A percentile compares a stretch with the other conserved stretches of the same genome.
Evolutionary conservation across 2,113 vertebrate species (phyloP).

Genomic region (Anas platyrhynchos): DNA sequence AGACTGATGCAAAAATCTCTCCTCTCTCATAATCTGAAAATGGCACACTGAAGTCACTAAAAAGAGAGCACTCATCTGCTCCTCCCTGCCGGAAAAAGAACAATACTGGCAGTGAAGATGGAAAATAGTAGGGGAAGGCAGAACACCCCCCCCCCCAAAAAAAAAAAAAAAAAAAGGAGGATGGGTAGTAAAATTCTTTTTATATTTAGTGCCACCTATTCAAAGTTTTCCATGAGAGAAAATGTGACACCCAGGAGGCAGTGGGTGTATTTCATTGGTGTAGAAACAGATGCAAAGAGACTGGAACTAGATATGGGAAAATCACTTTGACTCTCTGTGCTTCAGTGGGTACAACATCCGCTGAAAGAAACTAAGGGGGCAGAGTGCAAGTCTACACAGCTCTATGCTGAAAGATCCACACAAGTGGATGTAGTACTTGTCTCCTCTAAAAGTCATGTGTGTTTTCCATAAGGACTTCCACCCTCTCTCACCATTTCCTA

Average conservation of each 20-base stretch:
- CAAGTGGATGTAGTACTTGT: accelerated
- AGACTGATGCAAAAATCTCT: background rate
- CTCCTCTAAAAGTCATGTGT: background rate
- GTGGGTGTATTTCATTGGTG: background rate
- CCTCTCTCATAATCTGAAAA: background rate
- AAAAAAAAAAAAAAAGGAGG: background rate
- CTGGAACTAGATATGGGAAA: background rate
- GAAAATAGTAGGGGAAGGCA: background rate
- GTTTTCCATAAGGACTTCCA: background rate
- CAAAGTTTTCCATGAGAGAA: background rate
- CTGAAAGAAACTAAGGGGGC: background rate
- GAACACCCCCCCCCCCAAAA: background rate
- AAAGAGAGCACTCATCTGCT: background rate
- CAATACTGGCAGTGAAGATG: background rate
- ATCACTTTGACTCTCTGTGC: background rate
- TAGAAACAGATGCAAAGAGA: background rate
- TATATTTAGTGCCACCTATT: background rate
- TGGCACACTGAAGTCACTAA: background rate
- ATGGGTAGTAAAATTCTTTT: background rate
- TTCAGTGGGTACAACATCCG: accelerated
- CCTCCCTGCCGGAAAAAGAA: background rate
- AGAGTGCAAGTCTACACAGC: background rate
- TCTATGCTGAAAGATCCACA: background rate
- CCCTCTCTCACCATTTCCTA: background rate
- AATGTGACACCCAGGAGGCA: background rate